These are phyloP conservation scores for Rhegmatorhina hoffmannsi DNA, from an alignment of 2,113 vertebrate species.

Conservation along the genomic window DNA sequence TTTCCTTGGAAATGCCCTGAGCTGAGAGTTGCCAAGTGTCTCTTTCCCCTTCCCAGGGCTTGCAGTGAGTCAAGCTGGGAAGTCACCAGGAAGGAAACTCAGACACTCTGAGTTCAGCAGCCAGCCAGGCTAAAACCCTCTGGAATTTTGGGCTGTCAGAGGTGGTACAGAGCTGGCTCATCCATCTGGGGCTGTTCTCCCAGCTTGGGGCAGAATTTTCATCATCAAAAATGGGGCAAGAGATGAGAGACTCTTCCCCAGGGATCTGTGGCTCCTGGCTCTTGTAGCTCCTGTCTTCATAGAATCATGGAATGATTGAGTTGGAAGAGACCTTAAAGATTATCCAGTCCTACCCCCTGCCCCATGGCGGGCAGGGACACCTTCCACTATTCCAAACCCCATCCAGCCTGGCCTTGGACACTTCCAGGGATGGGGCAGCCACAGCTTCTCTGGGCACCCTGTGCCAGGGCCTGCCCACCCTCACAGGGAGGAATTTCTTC, in stretches of 20 bases:
- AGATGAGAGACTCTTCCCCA: background rate
- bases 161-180: background rate
- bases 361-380: background rate
- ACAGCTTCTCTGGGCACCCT: background rate
- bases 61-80: background rate
- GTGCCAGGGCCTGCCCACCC: background rate
- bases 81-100: background rate
- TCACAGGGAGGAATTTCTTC: background rate
- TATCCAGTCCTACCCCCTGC: background rate
- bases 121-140: background rate
- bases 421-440: background rate
- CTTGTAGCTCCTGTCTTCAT: background rate
- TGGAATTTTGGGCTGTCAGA: background rate
- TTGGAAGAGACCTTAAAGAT: background rate
- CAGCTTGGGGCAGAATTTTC: background rate
- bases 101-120: background rate
- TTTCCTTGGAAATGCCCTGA: background rate
- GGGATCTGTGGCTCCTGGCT: background rate
- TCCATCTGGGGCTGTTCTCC: background rate
- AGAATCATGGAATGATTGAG: background rate
- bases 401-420: rapidly evolving
- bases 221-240: background rate
- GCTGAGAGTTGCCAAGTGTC: background rate
- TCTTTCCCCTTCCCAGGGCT: background rate
- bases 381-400: background rate